Percentiles rank a stretch among this genome's conserved stretches.
Evolutionary conservation across 2,797 vertebrate species (phyloP).

Genomic region (Smutsia temminckii): DNA sequence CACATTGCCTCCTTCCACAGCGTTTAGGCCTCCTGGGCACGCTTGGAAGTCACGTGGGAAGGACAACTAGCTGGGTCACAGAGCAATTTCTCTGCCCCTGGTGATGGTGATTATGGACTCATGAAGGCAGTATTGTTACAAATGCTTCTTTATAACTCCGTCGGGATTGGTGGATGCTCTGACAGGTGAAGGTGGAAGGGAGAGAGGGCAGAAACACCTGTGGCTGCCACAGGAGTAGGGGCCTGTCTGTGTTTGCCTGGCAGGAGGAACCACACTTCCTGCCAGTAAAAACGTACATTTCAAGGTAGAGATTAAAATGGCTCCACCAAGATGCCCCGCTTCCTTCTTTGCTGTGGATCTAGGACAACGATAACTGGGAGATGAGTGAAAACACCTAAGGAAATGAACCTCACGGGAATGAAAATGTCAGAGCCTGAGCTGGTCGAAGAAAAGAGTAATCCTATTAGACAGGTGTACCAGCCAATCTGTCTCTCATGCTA

Average conservation of each 20-base stretch:
- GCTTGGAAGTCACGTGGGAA: background rate
- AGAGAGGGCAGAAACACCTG: background rate
- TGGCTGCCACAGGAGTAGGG: background rate
- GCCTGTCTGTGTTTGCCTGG: background rate
- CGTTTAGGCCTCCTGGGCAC: background rate
- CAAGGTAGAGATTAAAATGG: background rate
- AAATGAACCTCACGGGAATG: background rate
- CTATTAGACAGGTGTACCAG: rapidly evolving
- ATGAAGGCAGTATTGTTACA: background rate
- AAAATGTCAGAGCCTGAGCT: background rate
- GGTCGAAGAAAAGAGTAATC: background rate
- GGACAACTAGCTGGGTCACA: background rate
- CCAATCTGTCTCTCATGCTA: background rate
- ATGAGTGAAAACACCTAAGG: background rate
- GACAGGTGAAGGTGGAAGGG: background rate
- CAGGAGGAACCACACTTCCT: background rate
- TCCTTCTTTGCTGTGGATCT: background rate
- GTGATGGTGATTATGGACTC: background rate
- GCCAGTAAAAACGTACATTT: background rate
- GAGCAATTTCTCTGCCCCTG: background rate
- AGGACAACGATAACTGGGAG: slow-evolving; percentile 14
- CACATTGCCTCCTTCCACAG: background rate
- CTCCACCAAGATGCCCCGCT: background rate
- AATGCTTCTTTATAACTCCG: background rate
- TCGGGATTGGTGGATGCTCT: background rate